A percentile compares a stretch with the other conserved stretches of the same genome.
These are phyloP conservation scores for Tenualosa ilisha DNA, from an alignment of 2,797 vertebrate genomes.

Conservation along the genomic window DNA sequence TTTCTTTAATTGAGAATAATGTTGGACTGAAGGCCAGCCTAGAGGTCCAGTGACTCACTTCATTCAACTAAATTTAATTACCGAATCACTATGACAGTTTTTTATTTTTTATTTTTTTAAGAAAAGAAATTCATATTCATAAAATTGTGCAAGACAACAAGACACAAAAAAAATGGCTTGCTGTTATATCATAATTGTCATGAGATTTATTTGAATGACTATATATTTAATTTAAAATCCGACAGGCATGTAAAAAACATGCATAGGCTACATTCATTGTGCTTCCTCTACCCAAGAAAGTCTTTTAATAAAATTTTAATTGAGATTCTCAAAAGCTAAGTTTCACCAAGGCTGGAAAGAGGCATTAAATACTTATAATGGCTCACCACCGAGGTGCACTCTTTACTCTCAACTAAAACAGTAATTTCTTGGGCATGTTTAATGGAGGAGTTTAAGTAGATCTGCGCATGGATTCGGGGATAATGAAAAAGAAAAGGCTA, in stretches of 20 bases:
- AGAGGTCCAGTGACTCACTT: neutral
- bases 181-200: neutral
- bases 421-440: conserved; percentile 18
- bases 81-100: neutral
- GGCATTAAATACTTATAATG: conserved; percentile 6
- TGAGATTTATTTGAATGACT: neutral
- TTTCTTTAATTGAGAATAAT: conserved; percentile 16
- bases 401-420: neutral
- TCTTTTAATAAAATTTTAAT: conserved; percentile 6
- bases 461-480: neutral
- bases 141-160: neutral
- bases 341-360: neutral
- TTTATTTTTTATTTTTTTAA: too few relatives aligned
- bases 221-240: neutral
- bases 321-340: neutral
- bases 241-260: neutral
- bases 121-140: neutral
- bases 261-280: neutral
- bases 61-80: conserved; percentile 9
- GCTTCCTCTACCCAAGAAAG: neutral
- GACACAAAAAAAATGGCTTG: conserved; percentile 10
- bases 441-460: neutral
- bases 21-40: conserved; percentile 10
- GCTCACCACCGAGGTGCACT: neutral
- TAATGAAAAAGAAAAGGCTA: neutral